phyloP scores from a whole-genome alignment of 2,888 invertebrate species.

The Craniophora ligustri region DNA sequence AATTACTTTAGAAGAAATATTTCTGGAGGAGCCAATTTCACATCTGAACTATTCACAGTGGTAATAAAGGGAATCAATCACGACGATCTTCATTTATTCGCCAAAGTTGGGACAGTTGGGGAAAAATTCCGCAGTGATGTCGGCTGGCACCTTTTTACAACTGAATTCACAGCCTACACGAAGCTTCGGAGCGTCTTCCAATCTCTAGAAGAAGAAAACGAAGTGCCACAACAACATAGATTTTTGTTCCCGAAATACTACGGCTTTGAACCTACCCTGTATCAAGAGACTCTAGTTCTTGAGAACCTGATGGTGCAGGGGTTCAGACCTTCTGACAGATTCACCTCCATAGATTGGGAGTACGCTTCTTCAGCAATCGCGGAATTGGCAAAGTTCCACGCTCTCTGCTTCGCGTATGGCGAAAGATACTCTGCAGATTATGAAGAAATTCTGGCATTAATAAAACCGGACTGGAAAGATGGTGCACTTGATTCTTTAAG shows the following conservation, averaged over 20 bases:
- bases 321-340: conserved; percentile 58
- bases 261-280: conserved; percentile 42
- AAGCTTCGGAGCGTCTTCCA: conserved; percentile 35
- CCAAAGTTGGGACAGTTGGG: conserved; percentile 59
- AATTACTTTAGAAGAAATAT: conserved; percentile 56
- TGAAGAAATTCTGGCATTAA: neutral
- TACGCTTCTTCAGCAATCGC: conserved; percentile 56
- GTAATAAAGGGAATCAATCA: conserved; percentile 53
- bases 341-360: conserved; percentile 58
- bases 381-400: conserved; percentile 68
- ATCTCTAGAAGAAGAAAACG: conserved; percentile 40
- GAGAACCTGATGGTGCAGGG: conserved; percentile 60
- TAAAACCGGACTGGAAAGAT: neutral
- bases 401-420: conserved; percentile 64
- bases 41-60: conserved; percentile 61
- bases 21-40: conserved; percentile 70
- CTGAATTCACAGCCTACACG: conserved; percentile 47
- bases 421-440: conserved; percentile 60
- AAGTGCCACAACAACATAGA: conserved; percentile 50
- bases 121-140: conserved; percentile 5
- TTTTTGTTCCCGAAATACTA: conserved; percentile 56
- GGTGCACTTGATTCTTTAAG: neutral
- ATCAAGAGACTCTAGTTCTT: conserved; percentile 65
- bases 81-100: conserved; percentile 64
- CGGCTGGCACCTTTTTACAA: conserved; percentile 21